Percentiles rank a stretch among this genome's conserved stretches.
phyloP scores from a whole-genome alignment of 2,797 vertebrate genomes.

The Rhinichthys osculus region DNA sequence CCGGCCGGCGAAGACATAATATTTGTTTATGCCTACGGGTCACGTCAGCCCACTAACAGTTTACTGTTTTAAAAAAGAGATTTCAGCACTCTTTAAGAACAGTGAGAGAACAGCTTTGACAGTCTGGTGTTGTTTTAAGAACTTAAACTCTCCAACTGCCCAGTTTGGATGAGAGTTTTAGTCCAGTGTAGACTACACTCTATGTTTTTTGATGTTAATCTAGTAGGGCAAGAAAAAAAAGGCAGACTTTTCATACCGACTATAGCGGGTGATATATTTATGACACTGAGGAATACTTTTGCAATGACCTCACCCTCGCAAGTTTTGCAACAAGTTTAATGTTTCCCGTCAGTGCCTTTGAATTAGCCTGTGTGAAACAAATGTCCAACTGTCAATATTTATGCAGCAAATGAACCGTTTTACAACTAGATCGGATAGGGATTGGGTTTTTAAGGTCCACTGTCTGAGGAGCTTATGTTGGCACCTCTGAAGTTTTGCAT shows the following conservation, averaged over 20 bases:
- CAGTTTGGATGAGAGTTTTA: constrained; percentile 24
- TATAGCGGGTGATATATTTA: constrained; percentile 28
- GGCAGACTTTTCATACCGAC: constrained; percentile 19
- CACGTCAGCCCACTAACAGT: constrained; percentile 53
- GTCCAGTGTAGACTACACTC: constrained; percentile 5
- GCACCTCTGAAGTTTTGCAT: constrained; percentile 29
- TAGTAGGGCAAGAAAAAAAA: constrained; percentile 29
- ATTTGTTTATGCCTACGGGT: constrained; percentile 60
- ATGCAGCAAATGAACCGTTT: constrained; percentile 39
- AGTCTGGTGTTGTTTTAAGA: constrained; percentile 54
- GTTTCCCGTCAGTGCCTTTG: constrained; percentile 46
- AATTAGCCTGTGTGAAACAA: constrained; percentile 49
- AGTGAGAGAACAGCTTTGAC: constrained; percentile 50
- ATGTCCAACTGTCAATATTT: constrained; percentile 52
- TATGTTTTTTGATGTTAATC: constrained; percentile 28
- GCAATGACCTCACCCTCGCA: constrained; percentile 35
- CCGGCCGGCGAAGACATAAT: constrained; percentile 57
- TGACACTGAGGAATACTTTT: constrained; percentile 46
- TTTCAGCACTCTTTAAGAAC: constrained; percentile 53
- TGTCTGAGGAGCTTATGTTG: constrained; percentile 45
- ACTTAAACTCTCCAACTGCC: constrained; percentile 44
- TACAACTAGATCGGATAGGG: constrained; percentile 25
- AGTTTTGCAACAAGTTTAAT: constrained; percentile 39
- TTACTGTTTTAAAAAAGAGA: constrained; percentile 51
- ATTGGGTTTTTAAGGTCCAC: constrained; percentile 24